phyloP scores from a whole-genome alignment of 2,113 vertebrate genomes.

The Rhea americana region DNA sequence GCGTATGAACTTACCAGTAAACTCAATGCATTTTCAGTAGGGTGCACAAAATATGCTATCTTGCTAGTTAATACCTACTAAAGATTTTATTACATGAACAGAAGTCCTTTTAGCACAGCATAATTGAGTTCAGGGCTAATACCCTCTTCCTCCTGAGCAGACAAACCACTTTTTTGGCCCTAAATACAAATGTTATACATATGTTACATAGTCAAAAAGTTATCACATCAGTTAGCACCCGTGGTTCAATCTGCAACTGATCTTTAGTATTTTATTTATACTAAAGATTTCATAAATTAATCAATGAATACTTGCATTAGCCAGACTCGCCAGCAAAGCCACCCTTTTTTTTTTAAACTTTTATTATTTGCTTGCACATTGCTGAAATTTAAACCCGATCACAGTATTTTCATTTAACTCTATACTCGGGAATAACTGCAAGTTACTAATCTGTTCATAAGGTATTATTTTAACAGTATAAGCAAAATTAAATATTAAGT shows the following conservation, averaged over 20 bases:
- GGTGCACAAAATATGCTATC: neutral
- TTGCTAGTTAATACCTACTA: neutral
- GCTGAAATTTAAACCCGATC: neutral
- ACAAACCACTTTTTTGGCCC: neutral
- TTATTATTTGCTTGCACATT: neutral
- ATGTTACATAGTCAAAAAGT: neutral
- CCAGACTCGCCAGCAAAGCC: neutral
- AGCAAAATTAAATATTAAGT: neutral
- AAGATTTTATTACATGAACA: neutral
- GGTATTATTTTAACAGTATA: neutral
- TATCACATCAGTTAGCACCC: neutral
- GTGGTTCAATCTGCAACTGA: neutral
- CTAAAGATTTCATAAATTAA: neutral
- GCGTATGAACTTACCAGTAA: neutral
- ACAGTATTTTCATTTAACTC: neutral
- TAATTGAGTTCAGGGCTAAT: neutral
- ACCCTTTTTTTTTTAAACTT: neutral
- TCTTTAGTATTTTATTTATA: neutral
- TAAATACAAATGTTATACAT: neutral
- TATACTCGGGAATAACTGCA: neutral
- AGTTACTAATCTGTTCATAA: neutral
- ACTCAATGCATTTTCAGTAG: neutral
- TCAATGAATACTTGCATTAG: neutral
- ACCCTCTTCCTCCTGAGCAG: neutral
- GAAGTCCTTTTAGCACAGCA: neutral